Conservation (phyloP, 1,140 invertebrate genomes). For the Limonius californicus region DNA sequence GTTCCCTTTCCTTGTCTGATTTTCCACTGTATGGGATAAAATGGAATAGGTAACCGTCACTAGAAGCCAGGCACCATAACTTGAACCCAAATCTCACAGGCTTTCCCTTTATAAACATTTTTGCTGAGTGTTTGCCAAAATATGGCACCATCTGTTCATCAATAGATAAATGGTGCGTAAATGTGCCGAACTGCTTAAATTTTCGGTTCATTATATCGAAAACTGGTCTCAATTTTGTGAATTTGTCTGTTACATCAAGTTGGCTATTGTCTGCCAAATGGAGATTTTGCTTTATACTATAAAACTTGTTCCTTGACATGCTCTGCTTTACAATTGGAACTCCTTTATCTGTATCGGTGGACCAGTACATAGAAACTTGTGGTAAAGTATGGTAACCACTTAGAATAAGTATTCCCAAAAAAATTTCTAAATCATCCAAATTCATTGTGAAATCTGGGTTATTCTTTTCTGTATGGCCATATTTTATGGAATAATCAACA, state of each 20-base stretch:
- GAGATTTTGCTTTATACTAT: constrained; percentile 14
- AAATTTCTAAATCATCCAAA: constrained; percentile 20
- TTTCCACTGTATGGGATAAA: not conserved
- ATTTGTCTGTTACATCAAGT: constrained; percentile 15
- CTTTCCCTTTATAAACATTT: not conserved
- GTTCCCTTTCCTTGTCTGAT: not conserved
- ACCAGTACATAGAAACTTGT: constrained; percentile 16
- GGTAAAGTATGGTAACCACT: constrained; percentile 26
- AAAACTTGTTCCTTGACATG: constrained; percentile 22
- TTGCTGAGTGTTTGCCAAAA: not conserved
- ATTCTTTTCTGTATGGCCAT: not conserved
- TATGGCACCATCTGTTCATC: too few species aligned
- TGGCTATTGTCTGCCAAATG: not conserved
- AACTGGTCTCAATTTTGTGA: constrained; percentile 15
- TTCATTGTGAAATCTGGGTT: not conserved
- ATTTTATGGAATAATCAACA: not conserved
- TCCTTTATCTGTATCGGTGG: constrained; percentile 13
- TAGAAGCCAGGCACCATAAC: not conserved
- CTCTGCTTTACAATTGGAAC: constrained; percentile 14
- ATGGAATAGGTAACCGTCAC: not conserved
- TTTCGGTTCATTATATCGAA: not conserved
- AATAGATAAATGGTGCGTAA: constrained; percentile 33
- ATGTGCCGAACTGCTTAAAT: not conserved
- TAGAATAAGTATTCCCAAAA: too few species aligned
- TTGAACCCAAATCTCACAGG: too few species aligned